Evolutionary conservation across 2,113 vertebrate genomes (phyloP).

Genomic region (Octodon degus): DNA sequence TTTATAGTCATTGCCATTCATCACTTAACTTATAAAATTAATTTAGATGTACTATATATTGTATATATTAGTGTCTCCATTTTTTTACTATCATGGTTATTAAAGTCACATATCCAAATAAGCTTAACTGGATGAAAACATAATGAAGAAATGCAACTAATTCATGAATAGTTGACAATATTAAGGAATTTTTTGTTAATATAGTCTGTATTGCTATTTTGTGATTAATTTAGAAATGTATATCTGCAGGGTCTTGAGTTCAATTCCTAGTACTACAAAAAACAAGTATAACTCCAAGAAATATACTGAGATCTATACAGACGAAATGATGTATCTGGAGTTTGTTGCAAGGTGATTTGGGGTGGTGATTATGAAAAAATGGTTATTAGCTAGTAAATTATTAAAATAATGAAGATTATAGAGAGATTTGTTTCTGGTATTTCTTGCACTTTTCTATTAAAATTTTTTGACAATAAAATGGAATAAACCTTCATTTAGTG

Average conservation of each 20-base stretch:
- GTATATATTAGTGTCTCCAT: background rate
- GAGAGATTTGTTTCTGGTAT: background rate
- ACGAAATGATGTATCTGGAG: background rate
- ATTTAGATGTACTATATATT: background rate
- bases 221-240: background rate
- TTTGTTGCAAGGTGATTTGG: conserved; percentile 33
- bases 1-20: background rate
- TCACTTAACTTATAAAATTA: background rate
- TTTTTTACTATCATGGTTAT: background rate
- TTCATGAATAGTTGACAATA: background rate
- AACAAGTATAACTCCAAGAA: background rate
- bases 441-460: background rate
- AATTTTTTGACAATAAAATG: background rate
- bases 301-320: background rate
- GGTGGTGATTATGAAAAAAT: background rate
- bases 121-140: background rate
- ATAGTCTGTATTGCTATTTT: background rate
- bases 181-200: background rate
- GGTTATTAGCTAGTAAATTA: background rate
- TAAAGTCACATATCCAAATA: background rate
- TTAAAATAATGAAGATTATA: background rate
- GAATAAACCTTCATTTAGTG: background rate
- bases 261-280: no score
- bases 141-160: background rate
- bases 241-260: background rate